Conservation (phyloP, 2,797 vertebrate species). For the Diplodus puntazzo region DNA sequence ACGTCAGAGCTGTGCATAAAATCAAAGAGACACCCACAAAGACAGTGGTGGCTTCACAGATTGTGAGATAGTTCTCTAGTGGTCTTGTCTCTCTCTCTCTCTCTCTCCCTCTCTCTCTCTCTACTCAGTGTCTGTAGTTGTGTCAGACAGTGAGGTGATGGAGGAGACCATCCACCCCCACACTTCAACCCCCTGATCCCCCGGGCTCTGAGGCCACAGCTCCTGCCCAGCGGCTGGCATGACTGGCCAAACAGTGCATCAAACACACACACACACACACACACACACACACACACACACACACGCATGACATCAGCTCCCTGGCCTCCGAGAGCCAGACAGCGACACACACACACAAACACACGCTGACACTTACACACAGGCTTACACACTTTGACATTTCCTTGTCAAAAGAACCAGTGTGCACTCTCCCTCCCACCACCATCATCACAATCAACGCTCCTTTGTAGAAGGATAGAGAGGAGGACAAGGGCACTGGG, state of each 20-base stretch:
- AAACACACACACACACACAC: constrained; percentile 62
- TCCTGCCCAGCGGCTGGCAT: constrained; percentile 64
- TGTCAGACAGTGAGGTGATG: constrained; percentile 65
- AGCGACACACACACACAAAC: constrained; percentile 61
- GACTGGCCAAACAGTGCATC: constrained; percentile 76
- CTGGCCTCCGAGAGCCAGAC: constrained; percentile 72
- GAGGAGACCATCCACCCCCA: constrained; percentile 70
- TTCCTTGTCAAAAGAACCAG: constrained; percentile 85
- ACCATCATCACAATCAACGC: constrained; percentile 83
- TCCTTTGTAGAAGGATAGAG: constrained; percentile 80
- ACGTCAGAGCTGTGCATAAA: constrained; percentile 72
- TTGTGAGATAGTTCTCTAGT: constrained; percentile 54
- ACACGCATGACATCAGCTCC: constrained; percentile 80
- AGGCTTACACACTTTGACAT: constrained; percentile 83
- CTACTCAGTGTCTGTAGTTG: constrained; percentile 42
- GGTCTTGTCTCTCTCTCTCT: neutral
- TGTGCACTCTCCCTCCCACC: constrained; percentile 81
- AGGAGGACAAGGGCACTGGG: constrained; percentile 71
- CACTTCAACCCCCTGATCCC: constrained; percentile 69
- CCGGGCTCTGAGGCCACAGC: constrained; percentile 61
- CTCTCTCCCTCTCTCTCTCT: neutral
- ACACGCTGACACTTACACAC: constrained; percentile 67
- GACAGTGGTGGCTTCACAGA: constrained; percentile 71
- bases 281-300: constrained; percentile 10
- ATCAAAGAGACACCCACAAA: constrained; percentile 67